Evolutionary conservation across 1,140 invertebrate species (phyloP).

Genomic region (Homarus americanus): DNA sequence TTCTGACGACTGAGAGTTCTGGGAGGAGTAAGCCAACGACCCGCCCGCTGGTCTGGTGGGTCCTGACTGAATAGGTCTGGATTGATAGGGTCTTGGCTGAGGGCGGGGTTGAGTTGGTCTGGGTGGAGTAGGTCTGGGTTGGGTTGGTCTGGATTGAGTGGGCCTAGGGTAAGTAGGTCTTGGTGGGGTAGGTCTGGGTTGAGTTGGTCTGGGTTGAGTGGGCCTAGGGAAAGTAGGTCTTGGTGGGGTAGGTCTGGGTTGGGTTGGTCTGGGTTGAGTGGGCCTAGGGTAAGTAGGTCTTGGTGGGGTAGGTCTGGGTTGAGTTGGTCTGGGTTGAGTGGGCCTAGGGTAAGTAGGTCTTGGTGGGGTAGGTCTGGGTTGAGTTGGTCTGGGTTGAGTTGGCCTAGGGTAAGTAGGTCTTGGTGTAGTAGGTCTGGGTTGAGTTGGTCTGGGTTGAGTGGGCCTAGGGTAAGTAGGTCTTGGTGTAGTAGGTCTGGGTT

Average conservation of each 20-base stretch:
- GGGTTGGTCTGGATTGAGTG: neutral
- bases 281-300: constrained; percentile 11
- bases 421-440: neutral
- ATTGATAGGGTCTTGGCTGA: neutral
- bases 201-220: constrained; percentile 18
- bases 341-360: constrained; percentile 13
- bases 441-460: constrained; percentile 15
- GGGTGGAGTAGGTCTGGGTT: neutral
- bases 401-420: neutral
- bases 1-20: constrained; percentile 45
- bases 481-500: neutral
- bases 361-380: constrained; percentile 4
- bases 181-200: neutral
- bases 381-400: neutral
- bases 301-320: constrained; percentile 2
- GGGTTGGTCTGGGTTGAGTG: constrained; percentile 14
- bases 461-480: neutral
- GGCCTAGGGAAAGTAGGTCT: neutral
- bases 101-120: constrained; percentile 10
- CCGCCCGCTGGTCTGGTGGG: constrained; percentile 1
- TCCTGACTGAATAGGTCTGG: neutral
- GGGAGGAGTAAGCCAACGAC: constrained; percentile 6
- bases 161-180: neutral
- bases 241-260: neutral
- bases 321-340: constrained; percentile 6